Conservation (phyloP, 2,797 vertebrate genomes). For the Syncerus caffer region DNA sequence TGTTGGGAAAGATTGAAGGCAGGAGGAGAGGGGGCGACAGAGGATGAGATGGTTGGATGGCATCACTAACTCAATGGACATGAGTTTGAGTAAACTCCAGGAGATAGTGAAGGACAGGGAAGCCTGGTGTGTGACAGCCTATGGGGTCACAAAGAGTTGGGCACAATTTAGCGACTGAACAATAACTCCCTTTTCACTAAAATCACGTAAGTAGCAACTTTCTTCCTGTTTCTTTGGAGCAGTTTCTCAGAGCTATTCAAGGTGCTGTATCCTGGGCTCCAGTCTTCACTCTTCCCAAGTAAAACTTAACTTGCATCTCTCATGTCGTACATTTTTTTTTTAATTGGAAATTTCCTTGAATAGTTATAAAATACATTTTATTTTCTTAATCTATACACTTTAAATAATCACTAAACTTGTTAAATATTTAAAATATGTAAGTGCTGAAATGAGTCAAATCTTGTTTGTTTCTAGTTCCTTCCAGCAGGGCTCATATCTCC, state of each 20-base stretch:
- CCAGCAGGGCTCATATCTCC: not conserved
- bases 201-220: not conserved
- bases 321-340: not conserved
- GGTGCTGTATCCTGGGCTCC: not conserved
- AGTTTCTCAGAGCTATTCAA: not conserved
- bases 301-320: not conserved
- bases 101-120: not conserved
- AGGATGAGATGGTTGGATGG: not conserved
- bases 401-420: not conserved
- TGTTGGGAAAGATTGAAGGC: not conserved
- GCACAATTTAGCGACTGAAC: not conserved
- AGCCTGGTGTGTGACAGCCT: not conserved
- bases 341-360: not conserved
- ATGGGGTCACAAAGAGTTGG: not conserved
- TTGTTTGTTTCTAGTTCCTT: not conserved
- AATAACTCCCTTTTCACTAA: not conserved
- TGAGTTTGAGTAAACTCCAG: not conserved
- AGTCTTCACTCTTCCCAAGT: not conserved
- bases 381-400: not conserved
- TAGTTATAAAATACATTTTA: not conserved
- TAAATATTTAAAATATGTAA: not conserved
- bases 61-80: not conserved
- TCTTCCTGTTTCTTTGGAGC: not conserved
- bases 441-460: not conserved
- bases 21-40: not conserved